Evolutionary conservation across 2,888 invertebrate genomes (phyloP), one percentile per base, ranked within the genome.

Genomic region (Dendrolimus pini): DNA sequence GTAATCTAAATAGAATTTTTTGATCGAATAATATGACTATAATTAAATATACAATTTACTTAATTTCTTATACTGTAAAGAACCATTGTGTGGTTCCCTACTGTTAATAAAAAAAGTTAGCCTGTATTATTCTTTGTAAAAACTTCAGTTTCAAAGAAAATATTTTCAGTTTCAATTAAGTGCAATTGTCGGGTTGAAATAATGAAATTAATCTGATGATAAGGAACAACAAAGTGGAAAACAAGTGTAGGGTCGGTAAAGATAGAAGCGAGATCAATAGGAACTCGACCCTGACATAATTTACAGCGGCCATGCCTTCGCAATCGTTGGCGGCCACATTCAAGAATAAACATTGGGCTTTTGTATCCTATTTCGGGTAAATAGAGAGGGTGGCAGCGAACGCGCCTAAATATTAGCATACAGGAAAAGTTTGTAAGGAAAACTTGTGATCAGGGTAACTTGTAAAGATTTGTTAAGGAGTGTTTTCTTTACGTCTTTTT

Each of bases 241-340:
- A 80, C 78, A 82, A 75, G 80, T 77, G 78, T 77, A 70, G 80
- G 78, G 78, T 75, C 71, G 77, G 70, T 67, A 74, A 74, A 73
- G 77, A 84, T 85, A 87, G 83, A 85, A 85, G 75, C 72, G 78
- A 77, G 85, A 85, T 89, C 89, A 82, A 89, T 89, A 89, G 77
- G 70, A 73, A 74, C 70, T 68, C 83, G 85, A 87, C 89, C 89
- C 82, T 89, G 89, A 89, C 89, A 89, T 83, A 80, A 78, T 88
- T 89, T 82, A 76, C 79, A 83, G 77, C 80, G 76, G 80, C 81
- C 78, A 78, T 81, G 78, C 77, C 78, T 80, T 77, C 69, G 69
- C 70, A 69, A 73, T 70, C 72, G 74, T 71, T 67, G 73, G 80
- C 74, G 77, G 78, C 71, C 74, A 72, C 73, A 68, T 76, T 75